Base-by-base conservation (phyloP, 2,113 vertebrate species). In the Progne subis region DNA sequence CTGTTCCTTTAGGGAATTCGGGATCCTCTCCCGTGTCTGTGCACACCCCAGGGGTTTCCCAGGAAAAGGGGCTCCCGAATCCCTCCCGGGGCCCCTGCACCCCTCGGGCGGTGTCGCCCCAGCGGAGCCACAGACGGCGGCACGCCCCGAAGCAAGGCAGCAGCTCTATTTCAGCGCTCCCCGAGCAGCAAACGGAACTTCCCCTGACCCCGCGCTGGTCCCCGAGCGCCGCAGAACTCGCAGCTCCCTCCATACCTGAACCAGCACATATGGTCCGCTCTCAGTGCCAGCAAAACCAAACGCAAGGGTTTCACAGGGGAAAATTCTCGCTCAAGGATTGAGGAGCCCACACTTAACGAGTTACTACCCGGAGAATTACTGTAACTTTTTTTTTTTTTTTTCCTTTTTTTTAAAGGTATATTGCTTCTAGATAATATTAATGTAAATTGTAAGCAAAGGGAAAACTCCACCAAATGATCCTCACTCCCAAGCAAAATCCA, bases 131-230 rank as follows among this genome's bases (percentile, higher is more conserved):
- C 19, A 37, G 37, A 37, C 37, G 37, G 37, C 37, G 9, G 37
- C 37, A 37, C 8, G 3, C 3, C 5, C 39, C 19, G 60, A 0
- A 6, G 2, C 0, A 1, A n/a, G 65, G 68, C 41, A 61, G 43
- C 65, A 63, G 1, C 3, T n/a, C 41, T 14, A 6, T 61, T 68
- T 32, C 14, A 59, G 29, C 34, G 3, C 43, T 53, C 31, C 79
- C 8, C 26, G 5, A 25, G 68, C 0, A n/a, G 21, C 57, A 26
- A 20, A 44, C 3, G 29, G 25, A 19, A 5, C 63, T 23, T 17
- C 43, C 14, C 43, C 14, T 44, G 14, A 24, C 37, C 47, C 67
- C 17, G 0, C 39, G 3, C 8, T 21, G 32, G 26, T 2, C 11
- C 3, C 5, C 7, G 52, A 34, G 52, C 2, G 12, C 43, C 53